These are phyloP conservation scores for Suncus etruscus DNA, from an alignment of 2,113 vertebrate species.

Conservation along the genomic window DNA sequence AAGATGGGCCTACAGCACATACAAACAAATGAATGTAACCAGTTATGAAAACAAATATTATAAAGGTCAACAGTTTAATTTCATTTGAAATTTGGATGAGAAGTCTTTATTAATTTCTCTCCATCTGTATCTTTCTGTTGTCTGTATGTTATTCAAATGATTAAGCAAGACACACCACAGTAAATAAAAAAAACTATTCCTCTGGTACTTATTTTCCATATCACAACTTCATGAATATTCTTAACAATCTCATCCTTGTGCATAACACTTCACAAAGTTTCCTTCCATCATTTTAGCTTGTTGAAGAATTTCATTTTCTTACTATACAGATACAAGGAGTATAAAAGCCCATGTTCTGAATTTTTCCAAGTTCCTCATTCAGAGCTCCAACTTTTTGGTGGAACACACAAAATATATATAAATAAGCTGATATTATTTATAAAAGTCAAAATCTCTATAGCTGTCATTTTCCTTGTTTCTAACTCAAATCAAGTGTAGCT, in stretches of 20 bases:
- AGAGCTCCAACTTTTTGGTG: not conserved
- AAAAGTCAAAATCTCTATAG: not conserved
- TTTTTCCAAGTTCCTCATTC: not conserved
- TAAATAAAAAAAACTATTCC: not conserved
- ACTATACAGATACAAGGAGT: not conserved
- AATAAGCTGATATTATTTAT: not conserved
- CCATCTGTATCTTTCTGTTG: not conserved
- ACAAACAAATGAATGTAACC: slow-evolving; percentile 58
- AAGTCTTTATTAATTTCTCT: slow-evolving; percentile 33
- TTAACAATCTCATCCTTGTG: too few species aligned
- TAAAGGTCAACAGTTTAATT: not conserved
- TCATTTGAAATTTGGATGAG: slow-evolving; percentile 16
- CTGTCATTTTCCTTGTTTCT: not conserved
- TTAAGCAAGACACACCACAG: not conserved
- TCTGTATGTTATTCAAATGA: not conserved
- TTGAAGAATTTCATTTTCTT: not conserved
- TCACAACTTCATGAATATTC: not conserved
- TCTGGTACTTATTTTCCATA: not conserved
- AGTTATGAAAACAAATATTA: slow-evolving; percentile 60
- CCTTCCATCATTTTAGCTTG: not conserved
- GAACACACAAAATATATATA: not conserved
- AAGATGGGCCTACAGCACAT: slow-evolving; percentile 91
- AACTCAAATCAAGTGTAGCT: not conserved
- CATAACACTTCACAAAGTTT: not conserved
- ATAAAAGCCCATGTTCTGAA: not conserved